phyloP scores from a whole-genome alignment of 2,797 vertebrate genomes.

The Sphenodon punctatus region DNA sequence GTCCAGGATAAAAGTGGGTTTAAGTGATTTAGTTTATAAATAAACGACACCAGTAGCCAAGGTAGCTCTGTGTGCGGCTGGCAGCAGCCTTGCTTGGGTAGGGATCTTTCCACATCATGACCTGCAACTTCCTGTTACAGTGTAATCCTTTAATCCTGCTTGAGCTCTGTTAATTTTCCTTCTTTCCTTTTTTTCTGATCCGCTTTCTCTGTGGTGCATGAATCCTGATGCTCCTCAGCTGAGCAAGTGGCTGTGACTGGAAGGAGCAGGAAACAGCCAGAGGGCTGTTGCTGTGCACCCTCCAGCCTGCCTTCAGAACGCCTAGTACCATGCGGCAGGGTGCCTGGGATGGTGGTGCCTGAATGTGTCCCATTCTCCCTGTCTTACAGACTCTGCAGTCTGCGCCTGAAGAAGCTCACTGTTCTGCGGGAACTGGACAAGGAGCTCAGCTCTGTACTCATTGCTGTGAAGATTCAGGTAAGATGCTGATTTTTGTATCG shows the following conservation, averaged over 20 bases:
- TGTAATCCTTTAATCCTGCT: conserved; percentile 73
- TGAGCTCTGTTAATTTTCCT: conserved; percentile 69
- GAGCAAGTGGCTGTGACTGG: neutral
- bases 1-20: conserved; percentile 45
- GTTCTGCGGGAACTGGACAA: conserved; percentile 94
- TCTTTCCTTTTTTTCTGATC: conserved; percentile 39
- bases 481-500: conserved; percentile 6
- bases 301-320: conserved; percentile 26
- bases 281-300: neutral
- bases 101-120: conserved; percentile 61
- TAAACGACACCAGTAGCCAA: conserved; percentile 34
- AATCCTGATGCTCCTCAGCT: conserved; percentile 23
- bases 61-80: conserved; percentile 55
- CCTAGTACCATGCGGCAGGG: conserved; percentile 58
- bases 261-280: neutral
- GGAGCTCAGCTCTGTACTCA: conserved; percentile 91
- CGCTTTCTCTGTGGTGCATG: neutral
- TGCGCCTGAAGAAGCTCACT: conserved; percentile 92
- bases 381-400: conserved; percentile 87
- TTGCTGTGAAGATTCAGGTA: conserved; percentile 94
- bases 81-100: conserved; percentile 39
- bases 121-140: conserved; percentile 65
- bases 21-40: conserved; percentile 58
- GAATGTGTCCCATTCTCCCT: conserved; percentile 71
- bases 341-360: conserved; percentile 70